Evolutionary conservation across 2,797 vertebrate species (phyloP).

Genomic region (Pseudochromis fuscus): DNA sequence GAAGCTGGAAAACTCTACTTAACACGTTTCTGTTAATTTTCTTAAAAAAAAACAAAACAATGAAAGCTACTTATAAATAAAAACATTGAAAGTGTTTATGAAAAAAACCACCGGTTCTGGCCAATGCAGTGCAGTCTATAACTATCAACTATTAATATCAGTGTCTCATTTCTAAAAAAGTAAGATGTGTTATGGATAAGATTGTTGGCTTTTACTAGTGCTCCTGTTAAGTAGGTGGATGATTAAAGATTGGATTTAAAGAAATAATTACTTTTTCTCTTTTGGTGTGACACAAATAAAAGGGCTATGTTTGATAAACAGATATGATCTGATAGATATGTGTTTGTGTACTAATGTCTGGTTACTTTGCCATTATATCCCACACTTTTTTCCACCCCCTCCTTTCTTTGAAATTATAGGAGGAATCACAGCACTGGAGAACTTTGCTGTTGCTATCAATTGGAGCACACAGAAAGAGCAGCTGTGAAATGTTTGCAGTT

Average conservation of each 20-base stretch:
- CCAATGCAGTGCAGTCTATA: no score
- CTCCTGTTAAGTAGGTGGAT: not conserved
- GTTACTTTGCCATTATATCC: not conserved
- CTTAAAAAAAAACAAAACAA: no score
- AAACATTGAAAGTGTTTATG: no score
- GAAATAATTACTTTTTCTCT: not conserved
- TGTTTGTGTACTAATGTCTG: not conserved
- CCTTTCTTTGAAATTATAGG: conserved; percentile 8
- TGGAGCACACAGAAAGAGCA: conserved; percentile 67
- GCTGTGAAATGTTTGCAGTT: conserved; percentile 82
- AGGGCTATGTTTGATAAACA: not conserved
- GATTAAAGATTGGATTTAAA: not conserved
- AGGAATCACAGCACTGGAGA: conserved; percentile 1
- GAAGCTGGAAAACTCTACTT: no score
- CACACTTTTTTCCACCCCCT: not conserved
- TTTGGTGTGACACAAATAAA: not conserved
- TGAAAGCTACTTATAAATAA: no score
- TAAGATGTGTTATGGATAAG: no score
- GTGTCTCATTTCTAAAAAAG: no score
- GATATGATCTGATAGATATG: not conserved
- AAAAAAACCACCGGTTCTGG: no score
- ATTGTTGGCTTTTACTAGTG: no score
- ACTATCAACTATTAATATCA: no score
- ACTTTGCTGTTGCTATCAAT: conserved; percentile 23
- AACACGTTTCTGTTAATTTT: no score